These are phyloP conservation scores for Lycaon pictus DNA, from an alignment of 2,113 vertebrate genomes.

Conservation along the genomic window DNA sequence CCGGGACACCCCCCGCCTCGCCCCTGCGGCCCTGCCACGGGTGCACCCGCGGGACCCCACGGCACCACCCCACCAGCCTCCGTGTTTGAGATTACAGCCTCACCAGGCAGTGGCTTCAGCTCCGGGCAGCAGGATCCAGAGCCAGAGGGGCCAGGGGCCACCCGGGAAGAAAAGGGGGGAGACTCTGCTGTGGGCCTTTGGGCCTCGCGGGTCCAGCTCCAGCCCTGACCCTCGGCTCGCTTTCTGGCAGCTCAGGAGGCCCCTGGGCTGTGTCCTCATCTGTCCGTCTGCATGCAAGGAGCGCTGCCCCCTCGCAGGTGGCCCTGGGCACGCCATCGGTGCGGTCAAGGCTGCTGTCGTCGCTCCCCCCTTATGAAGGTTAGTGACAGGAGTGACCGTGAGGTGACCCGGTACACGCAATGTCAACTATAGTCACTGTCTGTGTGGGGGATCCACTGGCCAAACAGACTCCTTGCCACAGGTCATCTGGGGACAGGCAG, in stretches of 20 bases:
- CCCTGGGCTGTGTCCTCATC: background rate
- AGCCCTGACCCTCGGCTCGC: rapidly evolving
- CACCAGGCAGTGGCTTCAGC: rapidly evolving
- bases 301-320: rapidly evolving
- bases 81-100: background rate
- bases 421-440: background rate
- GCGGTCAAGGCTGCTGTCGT: rapidly evolving
- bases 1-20: rapidly evolving
- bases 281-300: background rate
- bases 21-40: rapidly evolving
- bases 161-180: background rate
- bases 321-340: rapidly evolving
- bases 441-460: rapidly evolving
- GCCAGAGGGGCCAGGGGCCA: rapidly evolving
- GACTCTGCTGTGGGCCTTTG: rapidly evolving
- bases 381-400: background rate
- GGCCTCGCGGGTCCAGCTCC: rapidly evolving
- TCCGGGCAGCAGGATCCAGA: rapidly evolving
- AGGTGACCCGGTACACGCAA: background rate
- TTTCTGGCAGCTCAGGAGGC: background rate
- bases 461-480: rapidly evolving
- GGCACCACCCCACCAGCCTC: background rate
- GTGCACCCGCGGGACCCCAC: background rate
- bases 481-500: background rate
- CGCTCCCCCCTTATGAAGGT: background rate